Evolutionary conservation across 2,888 invertebrate genomes (phyloP), one percentile per base, ranked within the genome.

Genomic region (Adineta ricciae): DNA sequence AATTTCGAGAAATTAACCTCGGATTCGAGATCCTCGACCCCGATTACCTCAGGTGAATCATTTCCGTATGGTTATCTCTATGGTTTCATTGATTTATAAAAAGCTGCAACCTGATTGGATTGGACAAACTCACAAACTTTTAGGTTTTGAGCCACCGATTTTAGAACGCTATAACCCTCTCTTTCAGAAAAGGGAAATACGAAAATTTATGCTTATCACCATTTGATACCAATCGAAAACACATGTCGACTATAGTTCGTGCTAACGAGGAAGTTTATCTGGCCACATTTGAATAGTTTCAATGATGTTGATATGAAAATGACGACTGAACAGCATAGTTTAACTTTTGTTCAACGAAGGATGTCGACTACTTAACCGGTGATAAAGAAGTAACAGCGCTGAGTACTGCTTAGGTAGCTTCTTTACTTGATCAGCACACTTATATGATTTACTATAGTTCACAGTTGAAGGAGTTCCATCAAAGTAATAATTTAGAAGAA

Each of bases 351-450:
- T 72, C 36, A 72, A 36, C 72, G n/a, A 38, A 36, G 72, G 72
- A 0, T 72, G 36, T 72, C 72, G 72, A 36, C 19, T 97, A 99
- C 64, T 92, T 99, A 85, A 99, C 99, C 0, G 99, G 99, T 64
- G 99, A 99, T 90, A 99, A 99, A 92, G 24, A 38, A 73, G 73
- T 24, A 72, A 72, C 72, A 5, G 72, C 72, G 8, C 8, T 73
- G 5, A 73, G 41, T 38, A 38, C 41, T 16, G 41, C 73, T 9
- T 38, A 73, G 38, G 38, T 38, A 9, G 41, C 41, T 24, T 41
- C 72, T 36, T 19, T 9, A 72, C 24, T 36, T 36, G 21, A 32
- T 21, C 36, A 32, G 36, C 19, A 32, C 21, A 72, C 72, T 72
- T 21, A 36, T 7, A 72, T 72, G 72, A 36, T 32, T 19, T 72